Conservation (phyloP, 2,888 invertebrate species). For the Tetranychus piercei region DNA sequence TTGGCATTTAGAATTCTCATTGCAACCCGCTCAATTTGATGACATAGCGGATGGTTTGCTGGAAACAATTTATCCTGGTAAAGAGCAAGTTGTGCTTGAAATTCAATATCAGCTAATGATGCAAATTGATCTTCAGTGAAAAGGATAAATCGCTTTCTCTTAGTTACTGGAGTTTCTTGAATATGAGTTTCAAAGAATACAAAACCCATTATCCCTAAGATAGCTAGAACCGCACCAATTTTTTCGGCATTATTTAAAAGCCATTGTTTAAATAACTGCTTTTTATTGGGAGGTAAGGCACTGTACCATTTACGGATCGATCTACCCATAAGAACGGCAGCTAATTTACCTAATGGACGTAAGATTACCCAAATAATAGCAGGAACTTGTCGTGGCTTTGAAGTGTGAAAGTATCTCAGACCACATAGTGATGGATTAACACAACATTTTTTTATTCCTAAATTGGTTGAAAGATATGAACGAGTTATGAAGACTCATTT, state of each 20-base stretch:
- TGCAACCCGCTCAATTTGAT: conserved; percentile 33
- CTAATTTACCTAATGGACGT: conserved; percentile 4
- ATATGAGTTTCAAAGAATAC: conserved; percentile 34
- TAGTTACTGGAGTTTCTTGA: conserved; percentile 39
- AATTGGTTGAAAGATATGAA: not conserved
- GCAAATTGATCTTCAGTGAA: conserved; percentile 36
- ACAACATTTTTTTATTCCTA: not conserved
- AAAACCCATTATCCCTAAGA: not conserved
- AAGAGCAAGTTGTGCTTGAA: conserved; percentile 32
- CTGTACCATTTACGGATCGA: conserved; percentile 3
- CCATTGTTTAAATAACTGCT: conserved; percentile 3
- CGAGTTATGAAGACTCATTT: not conserved
- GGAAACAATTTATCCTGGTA: conserved; percentile 32
- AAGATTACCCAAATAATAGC: not conserved
- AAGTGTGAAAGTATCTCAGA: conserved; percentile 7
- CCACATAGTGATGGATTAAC: not conserved
- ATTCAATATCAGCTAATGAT: conserved; percentile 33
- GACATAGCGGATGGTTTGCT: conserved; percentile 32
- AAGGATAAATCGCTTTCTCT: conserved; percentile 38
- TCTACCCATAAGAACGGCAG: not conserved
- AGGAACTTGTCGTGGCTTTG: not conserved
- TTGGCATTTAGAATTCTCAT: conserved; percentile 36
- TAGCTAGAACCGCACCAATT: not conserved
- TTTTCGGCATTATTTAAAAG: not conserved
- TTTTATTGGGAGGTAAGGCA: conserved; percentile 10